Conservation (phyloP, 2,888 invertebrate genomes). For the Escarpia spicata region DNA sequence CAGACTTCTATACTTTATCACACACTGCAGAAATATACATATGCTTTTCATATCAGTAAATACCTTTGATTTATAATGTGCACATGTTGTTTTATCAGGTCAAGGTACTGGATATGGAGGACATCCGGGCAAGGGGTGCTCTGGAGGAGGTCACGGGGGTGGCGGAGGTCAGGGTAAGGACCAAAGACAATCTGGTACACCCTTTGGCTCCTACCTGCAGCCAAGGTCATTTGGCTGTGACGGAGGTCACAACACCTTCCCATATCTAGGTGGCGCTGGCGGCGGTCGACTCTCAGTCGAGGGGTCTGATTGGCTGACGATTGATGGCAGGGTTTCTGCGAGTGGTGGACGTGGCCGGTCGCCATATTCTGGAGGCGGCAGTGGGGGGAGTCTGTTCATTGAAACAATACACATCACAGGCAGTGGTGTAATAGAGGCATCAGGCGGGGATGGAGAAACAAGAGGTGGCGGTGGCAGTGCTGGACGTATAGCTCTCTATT, state of each 20-base stretch:
- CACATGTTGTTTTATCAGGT: background rate
- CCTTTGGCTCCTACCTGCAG: conserved; percentile 8
- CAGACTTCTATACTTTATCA: no score
- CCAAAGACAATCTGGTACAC: background rate
- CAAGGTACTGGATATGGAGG: conserved; percentile 14
- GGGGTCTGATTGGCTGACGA: conserved; percentile 44
- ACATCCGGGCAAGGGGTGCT: background rate
- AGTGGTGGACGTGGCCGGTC: conserved; percentile 48
- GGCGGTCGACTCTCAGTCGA: conserved; percentile 47
- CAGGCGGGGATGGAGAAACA: conserved; percentile 40
- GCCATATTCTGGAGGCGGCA: conserved; percentile 50
- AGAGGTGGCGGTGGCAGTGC: background rate
- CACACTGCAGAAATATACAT: no score
- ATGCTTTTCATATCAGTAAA: no score
- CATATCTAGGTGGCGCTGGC: conserved; percentile 43
- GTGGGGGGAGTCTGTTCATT: conserved; percentile 50
- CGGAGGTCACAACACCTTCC: conserved; percentile 7
- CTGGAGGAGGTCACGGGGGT: conserved; percentile 14
- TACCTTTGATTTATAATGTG: background rate
- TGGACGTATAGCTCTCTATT: conserved; percentile 18
- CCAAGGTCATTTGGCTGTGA: conserved; percentile 8
- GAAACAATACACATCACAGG: conserved; percentile 48
- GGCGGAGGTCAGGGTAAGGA: background rate
- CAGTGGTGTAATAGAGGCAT: conserved; percentile 45
- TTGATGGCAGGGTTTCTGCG: conserved; percentile 46